Base-by-base conservation (phyloP, 2,113 vertebrate genomes). In the Onychostruthus taczanowskii region DNA sequence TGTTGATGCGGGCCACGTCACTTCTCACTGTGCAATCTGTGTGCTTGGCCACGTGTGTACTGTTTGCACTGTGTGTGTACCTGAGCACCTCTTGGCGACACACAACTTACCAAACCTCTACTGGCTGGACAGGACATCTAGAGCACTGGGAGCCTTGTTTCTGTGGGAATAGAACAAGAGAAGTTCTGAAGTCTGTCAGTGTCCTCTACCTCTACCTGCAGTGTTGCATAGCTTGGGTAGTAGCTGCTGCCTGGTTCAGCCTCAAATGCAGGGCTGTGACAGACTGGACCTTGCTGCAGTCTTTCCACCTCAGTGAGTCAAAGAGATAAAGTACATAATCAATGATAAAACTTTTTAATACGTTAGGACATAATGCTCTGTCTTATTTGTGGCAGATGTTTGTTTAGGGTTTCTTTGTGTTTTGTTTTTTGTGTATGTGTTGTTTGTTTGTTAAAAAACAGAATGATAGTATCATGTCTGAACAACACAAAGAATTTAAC, bases 21-120 rank as follows among this genome's bases (percentile, higher is more conserved):
- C 14, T 50, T 67, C 52, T 72, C 33, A 17, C 23, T n/a, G 43
- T 67, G 33, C 46, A 75, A 0, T 30, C 43, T n/a, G 1, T 55
- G 62, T n/a, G 41, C 18, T 11, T 75, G 35, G 11, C 44, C 52
- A 33, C 0, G 0, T 31, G 28, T 43, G 8, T n/a, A 10, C 7
- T n/a, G 13, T 64, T 27, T 73, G n/a, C 16, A 30, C 24, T 27
- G 27, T 53, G 30, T 52, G 50, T 18, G 22, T 37, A 39, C 19
- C 82, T 56, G n/a, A 74, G 50, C n/a, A 24, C 19, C 30, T 33
- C 5, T 18, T 37, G 43, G 37, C 26, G 67, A 18, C 24, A 28
- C 27, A 13, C 5, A 2, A 4, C 20, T 44, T 39, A 23, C 6
- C 24, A 58, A 31, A 31, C 37, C 1, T 2, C 31, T 50, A 0